Evolutionary conservation across 2,888 invertebrate species (phyloP).

Genomic region (Lasioglossum oenotherae): DNA sequence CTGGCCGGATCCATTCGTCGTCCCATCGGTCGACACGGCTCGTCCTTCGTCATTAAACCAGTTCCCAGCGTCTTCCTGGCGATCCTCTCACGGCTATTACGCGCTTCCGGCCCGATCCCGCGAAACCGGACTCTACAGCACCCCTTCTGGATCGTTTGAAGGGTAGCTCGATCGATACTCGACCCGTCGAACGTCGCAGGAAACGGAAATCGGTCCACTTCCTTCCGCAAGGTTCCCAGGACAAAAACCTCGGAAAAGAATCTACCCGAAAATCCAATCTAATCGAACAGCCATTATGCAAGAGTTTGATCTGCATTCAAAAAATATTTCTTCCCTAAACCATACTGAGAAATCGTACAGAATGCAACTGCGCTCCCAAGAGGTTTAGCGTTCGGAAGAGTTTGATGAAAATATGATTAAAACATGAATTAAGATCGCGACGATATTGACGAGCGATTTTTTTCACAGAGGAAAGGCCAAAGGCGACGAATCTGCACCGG

Average conservation of each 20-base stretch:
- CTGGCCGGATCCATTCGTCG: conserved; percentile 80
- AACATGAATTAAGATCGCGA: too few relatives aligned
- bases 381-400: too few relatives aligned
- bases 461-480: conserved; percentile 80
- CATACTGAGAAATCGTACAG: too few relatives aligned
- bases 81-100: conserved; percentile 84
- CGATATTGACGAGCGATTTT: background rate
- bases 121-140: conserved; percentile 77
- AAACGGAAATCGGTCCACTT: background rate
- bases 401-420: too few relatives aligned
- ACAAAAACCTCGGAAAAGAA: background rate
- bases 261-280: background rate
- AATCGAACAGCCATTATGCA: background rate
- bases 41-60: conserved; percentile 77
- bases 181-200: background rate
- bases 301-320: too few relatives aligned
- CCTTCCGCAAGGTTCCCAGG: background rate
- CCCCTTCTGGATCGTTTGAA: conserved; percentile 12
- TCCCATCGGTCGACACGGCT: conserved; percentile 64
- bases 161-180: conserved; percentile 1
- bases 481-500: conserved; percentile 80
- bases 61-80: conserved; percentile 79
- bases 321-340: too few relatives aligned
- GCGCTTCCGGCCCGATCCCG: conserved; percentile 82
- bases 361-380: too few relatives aligned